Evolutionary conservation across 2,888 invertebrate species (phyloP).

Genomic region (Drosophila suboccidentalis): DNA sequence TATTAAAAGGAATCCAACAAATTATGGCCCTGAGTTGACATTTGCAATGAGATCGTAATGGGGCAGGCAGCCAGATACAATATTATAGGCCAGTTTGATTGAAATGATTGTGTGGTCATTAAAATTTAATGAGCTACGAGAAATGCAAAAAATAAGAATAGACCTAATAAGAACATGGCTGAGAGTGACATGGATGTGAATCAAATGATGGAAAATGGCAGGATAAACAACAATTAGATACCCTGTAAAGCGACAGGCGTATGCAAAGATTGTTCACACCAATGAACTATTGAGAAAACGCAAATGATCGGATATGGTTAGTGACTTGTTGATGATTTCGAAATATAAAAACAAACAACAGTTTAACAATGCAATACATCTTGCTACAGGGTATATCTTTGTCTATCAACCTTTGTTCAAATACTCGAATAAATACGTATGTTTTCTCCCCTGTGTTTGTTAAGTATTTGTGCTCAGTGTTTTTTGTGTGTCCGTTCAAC

Average conservation of each 20-base stretch:
- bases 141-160: conserved; percentile 32
- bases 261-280: not conserved
- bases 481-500: conserved; percentile 40
- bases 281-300: not conserved
- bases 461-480: conserved; percentile 10
- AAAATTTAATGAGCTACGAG: conserved; percentile 61
- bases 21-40: conserved; percentile 47
- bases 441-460: conserved; percentile 6
- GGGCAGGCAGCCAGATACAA: conserved; percentile 2
- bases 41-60: conserved; percentile 21
- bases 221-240: conserved; percentile 2
- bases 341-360: not conserved
- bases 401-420: not conserved
- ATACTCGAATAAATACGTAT: not conserved
- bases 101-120: conserved; percentile 54
- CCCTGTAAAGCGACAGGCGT: not conserved
- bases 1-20: conserved; percentile 34
- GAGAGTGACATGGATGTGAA: conserved; percentile 30
- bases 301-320: not conserved
- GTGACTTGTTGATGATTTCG: not conserved
- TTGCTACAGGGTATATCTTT: not conserved
- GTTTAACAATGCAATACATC: not conserved
- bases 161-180: conserved; percentile 1
- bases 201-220: conserved; percentile 14
- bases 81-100: conserved; percentile 54